phyloP scores from a whole-genome alignment of 2,888 invertebrate species.

The Linnaemya tessellans region DNA sequence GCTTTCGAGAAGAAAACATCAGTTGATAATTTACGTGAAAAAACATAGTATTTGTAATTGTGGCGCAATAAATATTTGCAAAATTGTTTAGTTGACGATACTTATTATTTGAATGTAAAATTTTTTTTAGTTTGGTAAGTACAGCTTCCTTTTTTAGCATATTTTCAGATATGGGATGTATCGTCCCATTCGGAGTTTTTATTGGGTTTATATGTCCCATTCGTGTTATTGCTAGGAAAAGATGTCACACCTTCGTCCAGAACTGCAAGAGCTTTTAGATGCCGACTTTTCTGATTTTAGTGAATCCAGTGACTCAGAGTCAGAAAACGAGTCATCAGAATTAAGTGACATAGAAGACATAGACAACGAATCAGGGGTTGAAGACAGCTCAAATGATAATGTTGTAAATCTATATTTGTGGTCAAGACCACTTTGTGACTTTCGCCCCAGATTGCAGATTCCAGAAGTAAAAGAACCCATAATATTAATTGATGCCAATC shows the following conservation, averaged over 20 bases:
- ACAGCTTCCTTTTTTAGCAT: background rate
- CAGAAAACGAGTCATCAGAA: slow-evolving; percentile 3
- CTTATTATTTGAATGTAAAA: background rate
- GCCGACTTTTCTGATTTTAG: slow-evolving; percentile 9
- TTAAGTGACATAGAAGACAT: background rate
- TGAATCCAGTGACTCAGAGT: slow-evolving; percentile 2
- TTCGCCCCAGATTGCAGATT: too few species aligned
- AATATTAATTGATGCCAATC: background rate
- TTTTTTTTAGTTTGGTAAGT: background rate
- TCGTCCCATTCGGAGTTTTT: background rate
- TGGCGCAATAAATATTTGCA: background rate
- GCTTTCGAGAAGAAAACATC: background rate
- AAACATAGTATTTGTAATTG: background rate
- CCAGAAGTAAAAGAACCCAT: too few species aligned
- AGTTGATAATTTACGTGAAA: background rate
- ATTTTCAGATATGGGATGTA: slow-evolving; percentile 13
- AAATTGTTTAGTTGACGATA: background rate
- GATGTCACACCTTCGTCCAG: background rate
- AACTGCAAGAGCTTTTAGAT: slow-evolving; percentile 8
- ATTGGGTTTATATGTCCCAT: slow-evolving; percentile 17
- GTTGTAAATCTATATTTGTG: too few species aligned
- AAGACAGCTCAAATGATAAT: too few species aligned
- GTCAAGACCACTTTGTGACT: too few species aligned
- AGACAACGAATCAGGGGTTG: background rate
- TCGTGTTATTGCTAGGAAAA: slow-evolving; percentile 18